A percentile compares a stretch with the other conserved stretches of the same genome.
Evolutionary conservation across 2,113 vertebrate genomes (phyloP).

Genomic region (Condylura cristata): DNA sequence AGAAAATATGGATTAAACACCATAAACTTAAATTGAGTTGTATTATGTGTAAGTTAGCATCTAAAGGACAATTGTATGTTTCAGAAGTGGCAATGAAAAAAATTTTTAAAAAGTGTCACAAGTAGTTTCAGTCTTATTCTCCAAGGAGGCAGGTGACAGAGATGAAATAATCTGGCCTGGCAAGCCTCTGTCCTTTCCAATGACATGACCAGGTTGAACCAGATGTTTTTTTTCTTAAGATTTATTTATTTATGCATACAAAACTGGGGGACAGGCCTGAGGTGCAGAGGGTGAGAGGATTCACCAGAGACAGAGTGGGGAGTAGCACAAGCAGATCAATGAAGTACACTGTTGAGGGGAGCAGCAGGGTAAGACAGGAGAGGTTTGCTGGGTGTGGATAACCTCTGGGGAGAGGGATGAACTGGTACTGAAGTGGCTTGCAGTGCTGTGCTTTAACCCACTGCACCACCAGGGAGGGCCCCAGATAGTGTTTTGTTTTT

Average conservation of each 20-base stretch:
- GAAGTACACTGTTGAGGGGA: no score
- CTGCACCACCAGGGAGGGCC: no score
- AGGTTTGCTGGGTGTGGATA: no score
- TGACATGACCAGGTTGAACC: not conserved
- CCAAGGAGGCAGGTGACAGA: not conserved
- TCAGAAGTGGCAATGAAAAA: not conserved
- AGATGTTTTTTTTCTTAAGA: not conserved
- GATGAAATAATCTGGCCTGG: not conserved
- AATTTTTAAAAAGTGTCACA: not conserved
- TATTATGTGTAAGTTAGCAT: constrained; percentile 49
- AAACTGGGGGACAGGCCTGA: no score
- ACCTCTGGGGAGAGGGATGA: no score
- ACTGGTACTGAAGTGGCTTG: no score
- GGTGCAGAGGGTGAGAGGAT: no score
- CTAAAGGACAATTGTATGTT: constrained; percentile 25
- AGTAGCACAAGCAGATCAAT: no score
- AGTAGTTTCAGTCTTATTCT: not conserved
- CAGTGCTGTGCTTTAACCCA: no score
- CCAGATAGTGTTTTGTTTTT: not conserved
- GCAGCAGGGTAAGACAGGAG: no score
- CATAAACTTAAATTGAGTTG: constrained; percentile 27
- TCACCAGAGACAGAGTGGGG: no score
- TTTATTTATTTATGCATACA: no score
- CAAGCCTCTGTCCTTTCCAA: not conserved
- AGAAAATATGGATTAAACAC: constrained; percentile 35